Percentiles rank a stretch among this genome's conserved stretches.
Evolutionary conservation across 2,888 invertebrate genomes (phyloP).

Genomic region (Lithophane socia): DNA sequence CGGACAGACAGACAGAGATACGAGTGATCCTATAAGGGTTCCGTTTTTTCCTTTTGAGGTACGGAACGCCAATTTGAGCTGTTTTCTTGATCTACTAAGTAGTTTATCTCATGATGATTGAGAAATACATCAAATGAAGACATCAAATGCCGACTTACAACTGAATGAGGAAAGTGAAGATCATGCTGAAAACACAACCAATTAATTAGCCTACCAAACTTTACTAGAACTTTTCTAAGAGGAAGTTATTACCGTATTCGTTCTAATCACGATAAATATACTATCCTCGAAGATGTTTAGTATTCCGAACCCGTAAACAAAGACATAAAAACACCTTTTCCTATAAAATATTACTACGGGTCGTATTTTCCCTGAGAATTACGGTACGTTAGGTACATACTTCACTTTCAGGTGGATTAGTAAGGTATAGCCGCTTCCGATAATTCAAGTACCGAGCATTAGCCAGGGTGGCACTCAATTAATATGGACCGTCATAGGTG

Average conservation of each 20-base stretch:
- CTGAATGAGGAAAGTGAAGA: neutral
- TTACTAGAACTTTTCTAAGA: neutral
- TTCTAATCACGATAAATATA: constrained; percentile 17
- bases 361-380: constrained; percentile 40
- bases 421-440: constrained; percentile 26
- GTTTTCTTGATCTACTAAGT: neutral
- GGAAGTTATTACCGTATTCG: neutral
- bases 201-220: neutral
- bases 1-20: no score
- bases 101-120: neutral
- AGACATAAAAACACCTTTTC: constrained; percentile 48
- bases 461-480: constrained; percentile 50
- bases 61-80: no score
- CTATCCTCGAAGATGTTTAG: constrained; percentile 18
- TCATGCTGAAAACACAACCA: neutral
- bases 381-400: constrained; percentile 29
- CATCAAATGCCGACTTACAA: neutral
- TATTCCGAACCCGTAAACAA: constrained; percentile 39
- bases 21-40: no score
- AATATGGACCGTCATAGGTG: constrained; percentile 45
- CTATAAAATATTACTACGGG: constrained; percentile 41
- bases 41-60: no score
- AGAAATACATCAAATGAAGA: neutral
- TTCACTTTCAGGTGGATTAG: constrained; percentile 37
- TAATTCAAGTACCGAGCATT: constrained; percentile 43